A percentile compares a stretch with the other conserved stretches of the same genome.
These are phyloP conservation scores for crab-eating macaque (Macaca fascicularis) DNA, from an alignment of 2,113 vertebrate genomes.

Conservation along the genomic window DNA sequence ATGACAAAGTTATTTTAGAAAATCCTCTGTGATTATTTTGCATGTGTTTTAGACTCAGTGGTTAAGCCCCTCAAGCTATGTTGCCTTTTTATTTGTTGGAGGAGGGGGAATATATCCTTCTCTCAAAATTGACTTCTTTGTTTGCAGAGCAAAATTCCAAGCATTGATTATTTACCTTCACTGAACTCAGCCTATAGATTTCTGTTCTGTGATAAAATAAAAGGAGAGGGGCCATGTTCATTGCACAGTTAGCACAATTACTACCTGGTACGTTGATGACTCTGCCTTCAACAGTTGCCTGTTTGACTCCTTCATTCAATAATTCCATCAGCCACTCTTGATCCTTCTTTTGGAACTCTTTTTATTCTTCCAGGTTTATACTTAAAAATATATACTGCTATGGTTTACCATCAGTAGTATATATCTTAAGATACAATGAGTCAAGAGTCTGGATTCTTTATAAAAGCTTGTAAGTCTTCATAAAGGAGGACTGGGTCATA, in stretches of 20 bases:
- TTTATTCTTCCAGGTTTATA: background rate
- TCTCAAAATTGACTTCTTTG: conserved; percentile 73
- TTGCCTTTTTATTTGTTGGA: conserved; percentile 73
- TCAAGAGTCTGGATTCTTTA: conserved; percentile 4
- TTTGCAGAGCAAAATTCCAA: conserved; percentile 68
- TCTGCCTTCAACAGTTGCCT: background rate
- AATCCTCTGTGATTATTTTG: conserved; percentile 64
- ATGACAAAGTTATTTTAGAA: conserved; percentile 75
- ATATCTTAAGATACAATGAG: background rate
- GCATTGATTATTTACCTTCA: conserved; percentile 70
- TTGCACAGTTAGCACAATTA: background rate
- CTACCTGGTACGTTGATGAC: background rate
- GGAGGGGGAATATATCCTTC: background rate
- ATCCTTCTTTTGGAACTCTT: conserved; percentile 5
- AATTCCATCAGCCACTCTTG: background rate
- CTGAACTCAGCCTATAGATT: conserved; percentile 62
- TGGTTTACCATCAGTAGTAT: background rate
- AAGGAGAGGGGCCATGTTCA: conserved; percentile 25
- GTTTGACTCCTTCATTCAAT: background rate
- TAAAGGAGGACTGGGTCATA: conserved; percentile 24
- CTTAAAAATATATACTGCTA: background rate
- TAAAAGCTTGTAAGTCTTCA: background rate
- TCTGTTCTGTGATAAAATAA: conserved; percentile 59
- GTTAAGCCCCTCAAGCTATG: conserved; percentile 58
- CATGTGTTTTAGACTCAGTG: conserved; percentile 58